A percentile compares a stretch with the other conserved stretches of the same genome.
Evolutionary conservation across 2,113 vertebrate genomes (phyloP).

Genomic region (Microcebus ravelobensis): DNA sequence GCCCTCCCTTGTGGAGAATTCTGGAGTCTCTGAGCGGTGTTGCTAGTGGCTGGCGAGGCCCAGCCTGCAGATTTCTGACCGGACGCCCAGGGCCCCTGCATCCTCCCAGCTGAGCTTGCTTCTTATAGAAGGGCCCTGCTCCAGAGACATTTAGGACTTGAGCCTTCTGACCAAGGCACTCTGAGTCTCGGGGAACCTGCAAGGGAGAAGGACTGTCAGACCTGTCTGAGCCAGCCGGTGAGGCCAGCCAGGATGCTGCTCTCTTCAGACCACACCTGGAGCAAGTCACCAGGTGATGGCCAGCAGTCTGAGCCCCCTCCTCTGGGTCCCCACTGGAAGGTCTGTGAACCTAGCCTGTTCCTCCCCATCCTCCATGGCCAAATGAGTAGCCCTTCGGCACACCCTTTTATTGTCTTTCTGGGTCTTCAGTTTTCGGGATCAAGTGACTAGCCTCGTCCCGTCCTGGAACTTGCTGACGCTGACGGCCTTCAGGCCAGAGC

Average conservation of each 20-base stretch:
- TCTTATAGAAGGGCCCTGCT: background rate
- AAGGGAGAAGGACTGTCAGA: background rate
- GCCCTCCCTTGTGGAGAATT: background rate
- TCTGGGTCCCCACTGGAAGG: background rate
- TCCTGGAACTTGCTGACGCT: constrained; percentile 45
- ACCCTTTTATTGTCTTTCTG: background rate
- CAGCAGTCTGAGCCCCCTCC: background rate
- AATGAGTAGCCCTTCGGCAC: too few relatives aligned
- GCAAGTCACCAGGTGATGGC: rapidly evolving
- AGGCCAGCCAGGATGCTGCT: background rate
- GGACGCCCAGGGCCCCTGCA: rapidly evolving
- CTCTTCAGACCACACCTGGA: background rate
- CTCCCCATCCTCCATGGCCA: background rate
- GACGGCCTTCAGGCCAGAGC: background rate
- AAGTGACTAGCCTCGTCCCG: background rate
- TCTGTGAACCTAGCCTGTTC: rapidly evolving
- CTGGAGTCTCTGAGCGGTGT: background rate
- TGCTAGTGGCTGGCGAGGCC: background rate
- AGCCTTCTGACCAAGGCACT: background rate
- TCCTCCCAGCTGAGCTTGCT: background rate
- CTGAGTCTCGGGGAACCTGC: background rate
- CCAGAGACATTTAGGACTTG: background rate
- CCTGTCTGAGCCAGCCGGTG: background rate
- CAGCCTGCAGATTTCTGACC: background rate
- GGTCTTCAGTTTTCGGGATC: constrained; percentile 2